Percentiles rank a stretch among this genome's conserved stretches.
These are phyloP conservation scores for Bubalus kerabau DNA, from an alignment of 2,113 vertebrate species.

Conservation along the genomic window DNA sequence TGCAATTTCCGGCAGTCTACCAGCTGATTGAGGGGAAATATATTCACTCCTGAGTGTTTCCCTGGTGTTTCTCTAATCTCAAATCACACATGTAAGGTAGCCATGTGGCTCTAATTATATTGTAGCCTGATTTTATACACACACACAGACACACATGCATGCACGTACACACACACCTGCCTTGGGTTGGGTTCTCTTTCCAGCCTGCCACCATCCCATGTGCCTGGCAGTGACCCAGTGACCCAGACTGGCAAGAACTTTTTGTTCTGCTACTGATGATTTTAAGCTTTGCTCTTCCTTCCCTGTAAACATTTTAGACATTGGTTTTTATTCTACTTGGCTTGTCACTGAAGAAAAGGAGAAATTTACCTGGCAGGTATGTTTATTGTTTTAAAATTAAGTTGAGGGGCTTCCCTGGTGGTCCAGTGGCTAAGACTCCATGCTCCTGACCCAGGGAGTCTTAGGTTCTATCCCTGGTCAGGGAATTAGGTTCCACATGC, in stretches of 20 bases:
- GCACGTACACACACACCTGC: neutral
- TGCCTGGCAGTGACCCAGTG: neutral
- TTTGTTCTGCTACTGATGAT: neutral
- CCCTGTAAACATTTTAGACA: neutral
- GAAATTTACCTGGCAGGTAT: conserved; percentile 19
- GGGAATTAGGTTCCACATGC: neutral
- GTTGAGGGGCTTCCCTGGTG: neutral
- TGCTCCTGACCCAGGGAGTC: neutral
- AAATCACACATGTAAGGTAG: neutral
- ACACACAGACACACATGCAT: neutral
- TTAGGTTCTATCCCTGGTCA: neutral
- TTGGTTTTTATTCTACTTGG: neutral
- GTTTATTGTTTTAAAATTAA: conserved; percentile 43
- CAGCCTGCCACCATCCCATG: neutral
- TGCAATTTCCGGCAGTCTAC: neutral
- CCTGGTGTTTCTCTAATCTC: neutral
- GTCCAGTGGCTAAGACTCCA: neutral
- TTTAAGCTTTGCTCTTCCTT: neutral
- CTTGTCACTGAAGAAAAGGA: neutral
- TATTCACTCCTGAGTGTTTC: neutral
- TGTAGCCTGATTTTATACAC: neutral
- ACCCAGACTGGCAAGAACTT: neutral
- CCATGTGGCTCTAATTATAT: neutral
- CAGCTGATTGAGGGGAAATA: neutral
- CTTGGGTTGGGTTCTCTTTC: neutral